Base-by-base conservation (phyloP, 1,140 invertebrate genomes). In the Hylaeus volcanicus region DNA sequence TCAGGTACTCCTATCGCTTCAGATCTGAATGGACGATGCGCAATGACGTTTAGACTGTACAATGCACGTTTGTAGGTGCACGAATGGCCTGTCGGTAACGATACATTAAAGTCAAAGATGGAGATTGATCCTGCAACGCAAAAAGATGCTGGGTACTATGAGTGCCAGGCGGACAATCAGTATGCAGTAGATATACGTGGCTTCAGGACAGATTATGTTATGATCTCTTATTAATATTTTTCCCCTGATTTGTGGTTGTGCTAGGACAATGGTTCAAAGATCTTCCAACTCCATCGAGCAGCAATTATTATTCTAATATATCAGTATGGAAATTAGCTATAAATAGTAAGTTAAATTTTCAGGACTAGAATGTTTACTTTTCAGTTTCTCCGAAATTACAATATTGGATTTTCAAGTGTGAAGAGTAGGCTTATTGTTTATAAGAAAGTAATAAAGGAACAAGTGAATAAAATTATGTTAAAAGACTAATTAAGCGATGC, bases 41-140 rank as follows among this genome's bases (percentile, higher is more conserved):
- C 45, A 48, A 48, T 60, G 4, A 43, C 15, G 48, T 43, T 60
- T 9, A 37, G 12, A 66, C 45, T 12, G 39, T 69, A 58, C 5
- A 71, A 41, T 14, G 5, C 41, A 4, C 8, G 26, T 94, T 91
- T 86, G 71, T 82, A 98, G 97, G 96, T 98, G 15, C 97, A 98
- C 91, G 97, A 98, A 91, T 98, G 97, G 97, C 94, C 95, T 15
- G 96, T 96, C 53, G 96, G 95, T 4, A 95, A 96, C n/a, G 96
- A 97, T 89, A 96, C 95, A 70, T 95, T 98, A 9, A 98, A 98
- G 91, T 97, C 96, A 8, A 98, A 98, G 94, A 95, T 98, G 90
- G 97, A 98, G 93, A 98, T 98, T 69, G 97, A 98, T 92, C 97
- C 97, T 9, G 97, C 97, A 0, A 97, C 97, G 1, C 97, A 98